Evolutionary conservation across 2,797 vertebrate genomes (phyloP).

Genomic region (Coranthus polyacanthus): DNA sequence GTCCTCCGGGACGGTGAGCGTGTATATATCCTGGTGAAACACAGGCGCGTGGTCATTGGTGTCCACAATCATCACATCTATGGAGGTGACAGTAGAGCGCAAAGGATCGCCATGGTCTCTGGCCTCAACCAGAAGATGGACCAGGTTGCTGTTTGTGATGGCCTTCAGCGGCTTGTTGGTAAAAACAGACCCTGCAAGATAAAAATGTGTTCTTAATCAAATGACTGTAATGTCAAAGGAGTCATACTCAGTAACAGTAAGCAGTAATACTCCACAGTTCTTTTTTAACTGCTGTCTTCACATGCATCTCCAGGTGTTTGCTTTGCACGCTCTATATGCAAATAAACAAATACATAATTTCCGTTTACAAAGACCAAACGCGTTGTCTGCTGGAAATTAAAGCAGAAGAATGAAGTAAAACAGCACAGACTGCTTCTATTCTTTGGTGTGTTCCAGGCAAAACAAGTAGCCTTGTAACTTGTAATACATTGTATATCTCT

Average conservation of each 20-base stretch:
- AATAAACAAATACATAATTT: too few relatives aligned
- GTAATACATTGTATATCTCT: too few relatives aligned
- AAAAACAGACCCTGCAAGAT: constrained; percentile 89
- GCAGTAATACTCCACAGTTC: neutral
- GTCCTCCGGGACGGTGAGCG: constrained; percentile 87
- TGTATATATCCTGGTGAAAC: constrained; percentile 86
- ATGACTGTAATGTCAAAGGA: neutral
- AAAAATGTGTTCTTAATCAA: constrained; percentile 12
- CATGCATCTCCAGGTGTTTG: neutral
- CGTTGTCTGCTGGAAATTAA: too few relatives aligned
- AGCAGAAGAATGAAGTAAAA: too few relatives aligned
- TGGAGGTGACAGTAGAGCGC: constrained; percentile 81
- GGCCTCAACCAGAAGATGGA: constrained; percentile 90
- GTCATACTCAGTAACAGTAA: neutral
- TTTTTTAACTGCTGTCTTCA: neutral
- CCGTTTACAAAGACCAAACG: too few relatives aligned
- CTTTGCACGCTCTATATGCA: too few relatives aligned
- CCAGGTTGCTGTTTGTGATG: constrained; percentile 73
- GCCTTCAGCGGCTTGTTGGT: constrained; percentile 78
- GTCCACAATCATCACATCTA: constrained; percentile 87
- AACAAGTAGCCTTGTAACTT: too few relatives aligned
- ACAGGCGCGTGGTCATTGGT: constrained; percentile 87
- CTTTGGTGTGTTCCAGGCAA: too few relatives aligned
- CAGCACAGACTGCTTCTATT: too few relatives aligned
- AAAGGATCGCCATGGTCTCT: constrained; percentile 87